Base-by-base conservation (phyloP, 2,113 vertebrate genomes). In the Ictalurus furcatus region DNA sequence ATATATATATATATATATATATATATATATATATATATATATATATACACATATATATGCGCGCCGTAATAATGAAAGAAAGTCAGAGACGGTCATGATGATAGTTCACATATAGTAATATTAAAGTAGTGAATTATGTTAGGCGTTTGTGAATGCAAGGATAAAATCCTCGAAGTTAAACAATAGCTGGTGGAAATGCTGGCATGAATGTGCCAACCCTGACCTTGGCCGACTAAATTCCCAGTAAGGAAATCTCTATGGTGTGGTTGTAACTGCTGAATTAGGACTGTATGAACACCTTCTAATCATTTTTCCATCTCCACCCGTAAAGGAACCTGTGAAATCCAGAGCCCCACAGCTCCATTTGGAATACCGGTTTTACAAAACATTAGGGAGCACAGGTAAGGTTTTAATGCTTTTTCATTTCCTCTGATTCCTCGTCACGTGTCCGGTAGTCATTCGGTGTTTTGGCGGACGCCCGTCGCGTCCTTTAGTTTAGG, bases 281-380 rank as follows among this genome's bases (percentile, higher is more conserved):
- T 19, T 61, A 14, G 30, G 30, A 37, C 80, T 37, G n/a, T 83
- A 12, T 44, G 79, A 71, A 56, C 11, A 30, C 9, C 48, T 67
- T 86, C 63, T 6, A 67, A 61, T 79, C 2, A 67, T 84, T 91
- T 14, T 73, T 87, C 89, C 90, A 90, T 88, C 4, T 61, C 58
- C 71, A 61, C n/a, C 40, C 37, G 52, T 94, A 76, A 92, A 97
- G 97, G 97, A 97, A 96, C 97, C 97, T 93, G 96, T 97, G 92
- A 97, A 97, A 92, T 97, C 97, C 17, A 96, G 97, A 74, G 97
- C 97, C 52, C 97, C 97, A 73, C 97, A 97, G 88, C 96, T 97
- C 89, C 97, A 97, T 93, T 95, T 97, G 95, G 97, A 97, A 85
- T 97, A 97, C 94, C 96, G 97, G 91, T 97, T 97, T 95, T 97